Conservation (phyloP, 2,113 vertebrate genomes). For the Aplodontia rufa region DNA sequence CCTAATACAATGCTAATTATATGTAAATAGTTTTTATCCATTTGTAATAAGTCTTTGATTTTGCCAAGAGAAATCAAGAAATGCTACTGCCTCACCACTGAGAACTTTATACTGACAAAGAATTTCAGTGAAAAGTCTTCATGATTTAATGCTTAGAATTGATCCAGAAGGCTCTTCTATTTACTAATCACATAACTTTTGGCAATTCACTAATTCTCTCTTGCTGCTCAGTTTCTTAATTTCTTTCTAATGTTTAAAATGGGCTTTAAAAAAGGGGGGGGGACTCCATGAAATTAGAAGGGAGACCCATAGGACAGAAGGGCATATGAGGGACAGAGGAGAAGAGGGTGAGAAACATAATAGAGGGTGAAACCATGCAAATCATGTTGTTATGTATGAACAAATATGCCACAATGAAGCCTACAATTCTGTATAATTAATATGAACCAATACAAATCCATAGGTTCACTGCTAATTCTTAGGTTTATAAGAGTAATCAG, state of each 20-base stretch:
- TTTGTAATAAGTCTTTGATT: not conserved
- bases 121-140: not conserved
- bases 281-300: not conserved
- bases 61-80: not conserved
- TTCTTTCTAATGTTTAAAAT: slow-evolving; percentile 16
- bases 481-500: not conserved
- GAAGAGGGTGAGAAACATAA: not conserved
- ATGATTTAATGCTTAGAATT: not conserved
- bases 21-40: not conserved
- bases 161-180: not conserved
- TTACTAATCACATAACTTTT: not conserved
- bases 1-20: not conserved
- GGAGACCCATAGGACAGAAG: not conserved
- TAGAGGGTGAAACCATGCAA: not conserved
- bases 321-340: not conserved
- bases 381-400: not conserved
- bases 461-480: not conserved
- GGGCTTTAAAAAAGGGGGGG: not conserved
- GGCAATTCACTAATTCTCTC: not conserved
- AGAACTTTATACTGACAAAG: not conserved
- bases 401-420: not conserved
- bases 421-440: not conserved
- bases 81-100: not conserved
- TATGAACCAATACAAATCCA: not conserved
- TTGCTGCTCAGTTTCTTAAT: not conserved